These are phyloP conservation scores for Laticauda colubrina DNA, from an alignment of 2,113 vertebrate genomes.

Conservation along the genomic window DNA sequence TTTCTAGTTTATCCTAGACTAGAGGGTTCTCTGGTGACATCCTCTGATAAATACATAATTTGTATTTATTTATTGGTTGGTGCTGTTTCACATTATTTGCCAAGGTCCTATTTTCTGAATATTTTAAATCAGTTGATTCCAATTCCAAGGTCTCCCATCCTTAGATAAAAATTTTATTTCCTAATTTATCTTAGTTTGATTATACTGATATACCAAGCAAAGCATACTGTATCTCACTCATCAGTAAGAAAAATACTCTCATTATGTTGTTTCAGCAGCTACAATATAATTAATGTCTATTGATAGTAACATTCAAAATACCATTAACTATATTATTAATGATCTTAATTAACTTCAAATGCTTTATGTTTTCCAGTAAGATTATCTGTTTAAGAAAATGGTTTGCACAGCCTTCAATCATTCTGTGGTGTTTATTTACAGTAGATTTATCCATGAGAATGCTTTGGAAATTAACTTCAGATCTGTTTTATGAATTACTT, in stretches of 20 bases:
- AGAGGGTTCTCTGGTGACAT: neutral
- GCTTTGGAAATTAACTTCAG: slow-evolving; percentile 44
- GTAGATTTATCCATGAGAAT: slow-evolving; percentile 34
- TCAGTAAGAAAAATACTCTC: slow-evolving; percentile 57
- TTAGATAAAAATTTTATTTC: slow-evolving; percentile 53
- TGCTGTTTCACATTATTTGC: neutral
- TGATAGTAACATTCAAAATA: slow-evolving; percentile 66
- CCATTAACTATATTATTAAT: slow-evolving; percentile 74
- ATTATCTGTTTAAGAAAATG: slow-evolving; percentile 44
- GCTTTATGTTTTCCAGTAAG: slow-evolving; percentile 51
- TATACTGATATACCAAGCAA: slow-evolving; percentile 56
- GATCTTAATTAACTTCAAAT: slow-evolving; percentile 68
- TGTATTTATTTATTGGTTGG: neutral
- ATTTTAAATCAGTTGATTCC: slow-evolving; percentile 16
- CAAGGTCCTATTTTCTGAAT: slow-evolving; percentile 8
- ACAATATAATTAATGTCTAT: slow-evolving; percentile 67
- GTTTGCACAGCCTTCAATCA: slow-evolving; percentile 22
- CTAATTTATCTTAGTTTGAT: slow-evolving; percentile 60
- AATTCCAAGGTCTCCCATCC: slow-evolving; percentile 36
- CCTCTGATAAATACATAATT: neutral
- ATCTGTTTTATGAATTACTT: slow-evolving; percentile 45
- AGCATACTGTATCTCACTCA: slow-evolving; percentile 31
- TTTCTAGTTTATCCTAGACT: neutral
- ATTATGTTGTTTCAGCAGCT: slow-evolving; percentile 64
- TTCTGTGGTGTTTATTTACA: slow-evolving; percentile 46